Evolutionary conservation across 2,888 invertebrate species (phyloP), one percentile per base, ranked within the genome.

Genomic region (Platypus cylindrus): DNA sequence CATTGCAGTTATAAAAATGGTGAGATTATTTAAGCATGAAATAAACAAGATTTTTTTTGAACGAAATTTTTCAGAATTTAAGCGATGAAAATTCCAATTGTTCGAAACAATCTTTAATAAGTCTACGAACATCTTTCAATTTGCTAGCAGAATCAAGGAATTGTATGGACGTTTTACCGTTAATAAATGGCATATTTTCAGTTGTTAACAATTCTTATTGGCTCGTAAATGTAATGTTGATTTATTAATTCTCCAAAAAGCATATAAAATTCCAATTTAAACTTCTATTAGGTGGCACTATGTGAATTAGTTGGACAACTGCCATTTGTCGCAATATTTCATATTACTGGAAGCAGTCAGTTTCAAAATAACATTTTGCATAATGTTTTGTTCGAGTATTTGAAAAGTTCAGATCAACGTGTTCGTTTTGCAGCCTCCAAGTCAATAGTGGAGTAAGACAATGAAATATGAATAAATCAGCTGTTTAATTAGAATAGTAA

Each of bases 171-270:
- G 63, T 75, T 3, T 57, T 73, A 12, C 64, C 70, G 9, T 56
- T 78, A 3, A 58, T 87, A 27, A 69, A 74, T 41, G 60, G 68
- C 13, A 60, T 87, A 4, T 69, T 80, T 7, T 59, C 63, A 16
- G 66, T 84, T 2, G 73, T 75, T 36, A 64, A 66, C 25, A 85
- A 85, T 58, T 73, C 78, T 0, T 90, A 90, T 59, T 90, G 89
- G 82, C 65, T 90, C 31, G 80, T 89, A 29, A 81, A 81, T 65
- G 80, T 86, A 45, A 64, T 66, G 24, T 25, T 9, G 15, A 5
- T 26, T 26, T 17, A 39, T 32, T 18, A 31, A 27, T 40, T 30
- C 32, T 20, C 9, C 5, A 20, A 20, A 20, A 20, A 20, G 20
- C 9, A 7, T 5, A 7, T 20, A 7, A 26, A 25, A 29, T 26